Evolutionary conservation across 2,797 vertebrate species (phyloP), one percentile per base, ranked within the genome.

Genomic region (Leucoraja ocellata): DNA sequence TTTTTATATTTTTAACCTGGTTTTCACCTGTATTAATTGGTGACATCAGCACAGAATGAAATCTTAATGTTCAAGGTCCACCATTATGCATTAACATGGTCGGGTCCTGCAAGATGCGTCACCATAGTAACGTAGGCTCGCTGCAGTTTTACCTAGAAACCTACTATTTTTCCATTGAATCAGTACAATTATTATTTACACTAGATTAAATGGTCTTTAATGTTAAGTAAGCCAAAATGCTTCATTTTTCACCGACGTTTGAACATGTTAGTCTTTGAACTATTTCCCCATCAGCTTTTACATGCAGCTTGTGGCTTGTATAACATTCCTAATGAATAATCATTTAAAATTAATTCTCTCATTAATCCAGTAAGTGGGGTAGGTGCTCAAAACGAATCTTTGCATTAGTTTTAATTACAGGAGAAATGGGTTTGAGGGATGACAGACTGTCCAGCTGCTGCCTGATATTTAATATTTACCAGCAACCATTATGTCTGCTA

Each of bases 301-400:
- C n/a, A 88, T 10, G 1, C 68, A 91, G 21, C 74, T 91, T 9
- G 25, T 28, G 68, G 71, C 90, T 11, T 74, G 36, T 74, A 74
- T 91, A 54, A 74, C 68, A 54, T 91, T 91, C 36, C 90, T 91
- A 14, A 91, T 14, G 71, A 91, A 91, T 4, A 91, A 74, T 91
- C 68, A 91, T 91, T 91, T 91, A 73, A 54, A 74, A 39, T 91
- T 39, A 91, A 54, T 91, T 91, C 68, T 74, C 71, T 91, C 68
- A 28, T 36, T 74, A 73, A 91, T 91, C 9, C 32, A 74, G 68
- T 91, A 54, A 23, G 11, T 16, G 36, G 11, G 16, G 18, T 74
- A 91, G 23, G 68, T 54, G 9, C 36, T 91, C 36, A 91, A 74
- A 39, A 74, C 65, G 11, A 32, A 74, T 91, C 36, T 91, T 91